These are phyloP conservation scores for Paramuricea clavata DNA, from an alignment of 92 coral and sea anemone genomes.

Conservation along the genomic window DNA sequence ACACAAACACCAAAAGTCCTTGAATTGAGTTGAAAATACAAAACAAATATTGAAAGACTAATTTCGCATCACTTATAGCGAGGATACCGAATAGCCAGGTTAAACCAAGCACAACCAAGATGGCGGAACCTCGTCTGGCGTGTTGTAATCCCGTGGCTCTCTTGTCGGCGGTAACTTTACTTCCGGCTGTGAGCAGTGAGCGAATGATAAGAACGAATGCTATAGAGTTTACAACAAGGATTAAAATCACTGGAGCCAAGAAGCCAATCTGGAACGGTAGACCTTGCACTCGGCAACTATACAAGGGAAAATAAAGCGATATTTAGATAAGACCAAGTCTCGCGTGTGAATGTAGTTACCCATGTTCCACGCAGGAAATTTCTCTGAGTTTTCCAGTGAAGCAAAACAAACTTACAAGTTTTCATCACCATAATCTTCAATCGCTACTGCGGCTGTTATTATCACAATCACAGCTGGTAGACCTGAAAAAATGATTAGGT, in stretches of 20 bases:
- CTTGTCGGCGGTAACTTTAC: constrained; percentile 55
- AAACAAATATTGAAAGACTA: constrained; percentile 64
- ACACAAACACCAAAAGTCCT: constrained; percentile 61
- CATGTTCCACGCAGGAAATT: neutral
- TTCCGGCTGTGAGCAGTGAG: constrained; percentile 41
- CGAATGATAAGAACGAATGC: constrained; percentile 42
- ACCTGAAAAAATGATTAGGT: constrained; percentile 4
- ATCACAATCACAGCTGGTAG: constrained; percentile 63
- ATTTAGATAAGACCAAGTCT: too few relatives aligned
- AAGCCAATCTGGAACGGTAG: constrained; percentile 56
- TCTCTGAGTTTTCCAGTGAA: too few relatives aligned
- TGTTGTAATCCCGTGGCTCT: constrained; percentile 47
- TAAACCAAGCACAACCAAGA: constrained; percentile 62
- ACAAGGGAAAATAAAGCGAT: neutral
- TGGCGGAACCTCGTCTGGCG: constrained; percentile 58
- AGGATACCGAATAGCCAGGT: constrained; percentile 68
- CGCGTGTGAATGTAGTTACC: too few relatives aligned
- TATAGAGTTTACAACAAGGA: constrained; percentile 45
- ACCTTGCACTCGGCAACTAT: constrained; percentile 62
- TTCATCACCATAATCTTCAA: constrained; percentile 39
- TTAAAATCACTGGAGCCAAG: constrained; percentile 55
- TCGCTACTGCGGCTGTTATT: constrained; percentile 39
- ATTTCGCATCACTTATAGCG: constrained; percentile 54
- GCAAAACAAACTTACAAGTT: constrained; percentile 31
- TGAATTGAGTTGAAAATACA: constrained; percentile 70